These are phyloP conservation scores for Aeoliscus strigatus DNA, from an alignment of 2,797 vertebrate species.

Conservation along the genomic window DNA sequence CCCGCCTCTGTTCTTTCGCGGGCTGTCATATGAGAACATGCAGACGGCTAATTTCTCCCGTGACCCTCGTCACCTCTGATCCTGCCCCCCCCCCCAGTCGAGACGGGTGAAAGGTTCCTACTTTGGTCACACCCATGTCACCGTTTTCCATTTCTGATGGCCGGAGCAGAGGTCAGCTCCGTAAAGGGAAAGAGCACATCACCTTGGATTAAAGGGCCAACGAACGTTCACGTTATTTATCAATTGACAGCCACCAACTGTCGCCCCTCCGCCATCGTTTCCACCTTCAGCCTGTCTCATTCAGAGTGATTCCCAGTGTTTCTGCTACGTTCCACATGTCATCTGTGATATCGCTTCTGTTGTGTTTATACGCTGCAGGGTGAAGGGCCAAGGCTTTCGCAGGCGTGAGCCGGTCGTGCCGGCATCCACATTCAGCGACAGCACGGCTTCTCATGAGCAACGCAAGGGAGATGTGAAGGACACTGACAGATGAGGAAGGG, in stretches of 20 bases:
- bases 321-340: constrained; percentile 25
- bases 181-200: constrained; percentile 26
- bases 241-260: constrained; percentile 10
- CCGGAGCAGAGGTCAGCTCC: constrained; percentile 23
- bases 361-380: background rate
- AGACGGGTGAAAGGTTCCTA: constrained; percentile 53
- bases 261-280: constrained; percentile 2
- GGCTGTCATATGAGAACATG: constrained; percentile 53
- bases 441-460: constrained; percentile 11
- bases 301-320: constrained; percentile 13
- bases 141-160: constrained; percentile 52
- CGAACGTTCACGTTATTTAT: constrained; percentile 19
- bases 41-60: constrained; percentile 54
- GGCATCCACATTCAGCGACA: constrained; percentile 19
- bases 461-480: constrained; percentile 20
- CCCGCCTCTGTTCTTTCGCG: constrained; percentile 21
- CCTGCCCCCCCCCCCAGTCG: constrained; percentile 35
- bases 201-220: constrained; percentile 9
- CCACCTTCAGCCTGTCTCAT: constrained; percentile 1
- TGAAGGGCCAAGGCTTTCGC: constrained; percentile 7
- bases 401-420: constrained; percentile 1
- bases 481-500: constrained; percentile 14
- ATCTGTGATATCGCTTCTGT: constrained; percentile 20
- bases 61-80: constrained; percentile 58
- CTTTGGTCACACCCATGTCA: constrained; percentile 21